A percentile compares a stretch with the other conserved stretches of the same genome.
Conservation (phyloP, 2,888 invertebrate genomes). For the Morpho deidamia region DNA sequence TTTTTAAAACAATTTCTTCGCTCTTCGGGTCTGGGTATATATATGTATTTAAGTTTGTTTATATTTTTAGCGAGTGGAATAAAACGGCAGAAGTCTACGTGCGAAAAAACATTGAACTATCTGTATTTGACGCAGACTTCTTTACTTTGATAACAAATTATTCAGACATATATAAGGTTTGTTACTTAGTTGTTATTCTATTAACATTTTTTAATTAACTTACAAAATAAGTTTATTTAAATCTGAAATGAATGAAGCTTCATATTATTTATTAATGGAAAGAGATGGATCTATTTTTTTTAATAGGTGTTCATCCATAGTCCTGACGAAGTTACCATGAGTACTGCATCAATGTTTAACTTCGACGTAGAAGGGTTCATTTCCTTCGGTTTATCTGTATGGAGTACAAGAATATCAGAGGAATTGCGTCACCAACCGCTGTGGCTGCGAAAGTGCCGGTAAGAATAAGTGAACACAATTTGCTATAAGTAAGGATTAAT, state of each 20-base stretch:
- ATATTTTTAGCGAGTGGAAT: constrained; percentile 50
- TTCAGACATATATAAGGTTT: constrained; percentile 52
- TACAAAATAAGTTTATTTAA: too few relatives aligned
- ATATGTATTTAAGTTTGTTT: constrained; percentile 1
- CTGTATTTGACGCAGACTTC: constrained; percentile 60
- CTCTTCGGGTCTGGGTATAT: neutral
- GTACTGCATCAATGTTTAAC: constrained; percentile 43
- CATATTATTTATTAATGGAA: too few relatives aligned
- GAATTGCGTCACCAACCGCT: constrained; percentile 41
- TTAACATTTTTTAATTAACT: too few relatives aligned
- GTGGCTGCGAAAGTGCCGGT: constrained; percentile 62
- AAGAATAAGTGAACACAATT: too few relatives aligned
- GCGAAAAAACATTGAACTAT: constrained; percentile 55
- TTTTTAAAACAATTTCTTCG: too few relatives aligned
- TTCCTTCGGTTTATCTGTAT: constrained; percentile 53
- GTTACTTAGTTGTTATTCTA: too few relatives aligned
- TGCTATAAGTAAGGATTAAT: too few relatives aligned
- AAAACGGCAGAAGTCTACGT: constrained; percentile 33
- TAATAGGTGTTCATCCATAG: constrained; percentile 63
- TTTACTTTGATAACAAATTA: constrained; percentile 55
- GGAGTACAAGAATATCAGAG: constrained; percentile 54
- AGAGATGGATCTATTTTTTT: too few relatives aligned
- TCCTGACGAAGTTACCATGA: constrained; percentile 56
- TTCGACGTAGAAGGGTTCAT: constrained; percentile 48
- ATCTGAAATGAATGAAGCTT: too few relatives aligned